Percentiles rank a stretch among this genome's conserved stretches.
Evolutionary conservation across 2,888 invertebrate genomes (phyloP).

Genomic region (Parnassius glacialis): DNA sequence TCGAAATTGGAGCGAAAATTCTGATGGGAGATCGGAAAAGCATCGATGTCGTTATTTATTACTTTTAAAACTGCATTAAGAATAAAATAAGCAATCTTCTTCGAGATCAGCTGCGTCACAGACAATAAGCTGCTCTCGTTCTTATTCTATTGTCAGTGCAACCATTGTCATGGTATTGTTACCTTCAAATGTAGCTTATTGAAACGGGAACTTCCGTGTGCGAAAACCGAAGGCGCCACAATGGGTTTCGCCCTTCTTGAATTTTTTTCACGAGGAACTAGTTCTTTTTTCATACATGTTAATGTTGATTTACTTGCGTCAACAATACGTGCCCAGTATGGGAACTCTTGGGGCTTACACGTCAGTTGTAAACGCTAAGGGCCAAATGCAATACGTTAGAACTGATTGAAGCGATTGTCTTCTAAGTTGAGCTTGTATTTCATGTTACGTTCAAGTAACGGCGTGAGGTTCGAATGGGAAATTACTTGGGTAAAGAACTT

Average conservation of each 20-base stretch:
- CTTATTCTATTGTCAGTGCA: conserved; percentile 58
- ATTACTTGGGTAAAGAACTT: conserved; percentile 44
- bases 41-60: conserved; percentile 52
- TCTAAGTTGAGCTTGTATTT: conserved; percentile 32
- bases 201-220: conserved; percentile 73
- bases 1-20: conserved; percentile 43
- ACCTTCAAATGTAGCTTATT: conserved; percentile 58
- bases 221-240: conserved; percentile 60
- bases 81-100: conserved; percentile 48
- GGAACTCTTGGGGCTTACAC: conserved; percentile 56
- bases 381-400: conserved; percentile 30
- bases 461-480: conserved; percentile 52
- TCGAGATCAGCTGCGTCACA: conserved; percentile 62
- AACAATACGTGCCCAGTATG: conserved; percentile 69
- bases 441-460: conserved; percentile 40
- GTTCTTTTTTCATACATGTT: conserved; percentile 70
- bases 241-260: conserved; percentile 55
- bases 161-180: conserved; percentile 63
- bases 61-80: conserved; percentile 47
- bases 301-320: conserved; percentile 77
- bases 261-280: conserved; percentile 53
- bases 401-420: conserved; percentile 24
- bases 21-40: conserved; percentile 46
- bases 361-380: conserved; percentile 46
- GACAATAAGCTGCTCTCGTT: conserved; percentile 65